A percentile compares a stretch with the other conserved stretches of the same genome.
Evolutionary conservation across 1,140 invertebrate genomes (phyloP).

Genomic region (Drosophila leontia): DNA sequence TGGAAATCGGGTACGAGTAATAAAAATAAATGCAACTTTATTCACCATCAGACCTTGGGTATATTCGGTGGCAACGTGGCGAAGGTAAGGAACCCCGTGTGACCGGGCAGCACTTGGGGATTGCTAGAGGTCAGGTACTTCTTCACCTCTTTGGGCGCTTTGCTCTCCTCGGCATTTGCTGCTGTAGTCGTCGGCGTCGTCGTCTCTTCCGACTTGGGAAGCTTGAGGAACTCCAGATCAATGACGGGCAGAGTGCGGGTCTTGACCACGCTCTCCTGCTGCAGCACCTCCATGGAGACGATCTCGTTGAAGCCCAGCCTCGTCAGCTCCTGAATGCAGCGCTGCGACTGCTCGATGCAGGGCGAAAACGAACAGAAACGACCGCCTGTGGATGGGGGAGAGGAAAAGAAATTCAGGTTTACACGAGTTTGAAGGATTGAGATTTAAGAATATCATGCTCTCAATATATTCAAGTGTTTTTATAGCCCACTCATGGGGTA

Average conservation of each 20-base stretch:
- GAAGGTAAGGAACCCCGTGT: conserved; percentile 97
- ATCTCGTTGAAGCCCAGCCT: conserved; percentile 93
- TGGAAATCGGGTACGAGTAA: conserved; percentile 19
- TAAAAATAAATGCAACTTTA: conserved; percentile 47
- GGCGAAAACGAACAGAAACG: conserved; percentile 98
- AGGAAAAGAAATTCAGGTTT: conserved; percentile 15
- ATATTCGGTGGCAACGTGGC: conserved; percentile 91
- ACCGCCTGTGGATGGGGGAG: conserved; percentile 89
- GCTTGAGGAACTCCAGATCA: conserved; percentile 88
- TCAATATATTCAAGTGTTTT: conserved; percentile 7
- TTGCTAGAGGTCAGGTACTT: conserved; percentile 90
- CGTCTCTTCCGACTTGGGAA: conserved; percentile 83
- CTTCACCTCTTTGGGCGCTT: conserved; percentile 85
- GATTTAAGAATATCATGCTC: conserved; percentile 5
- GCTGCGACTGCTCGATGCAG: conserved; percentile 98
- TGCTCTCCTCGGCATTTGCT: conserved; percentile 48
- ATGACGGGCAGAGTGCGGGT: conserved; percentile 89
- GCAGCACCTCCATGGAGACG: conserved; percentile 94
- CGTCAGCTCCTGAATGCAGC: conserved; percentile 90
- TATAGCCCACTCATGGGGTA: neutral
- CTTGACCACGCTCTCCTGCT: conserved; percentile 92
- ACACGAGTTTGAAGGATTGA: neutral
- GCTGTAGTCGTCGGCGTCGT: conserved; percentile 1
- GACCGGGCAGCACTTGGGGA: conserved; percentile 91
- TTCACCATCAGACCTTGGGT: conserved; percentile 63